Conservation (phyloP, 1,140 invertebrate species). For the Anagrus nilaparvatae region DNA sequence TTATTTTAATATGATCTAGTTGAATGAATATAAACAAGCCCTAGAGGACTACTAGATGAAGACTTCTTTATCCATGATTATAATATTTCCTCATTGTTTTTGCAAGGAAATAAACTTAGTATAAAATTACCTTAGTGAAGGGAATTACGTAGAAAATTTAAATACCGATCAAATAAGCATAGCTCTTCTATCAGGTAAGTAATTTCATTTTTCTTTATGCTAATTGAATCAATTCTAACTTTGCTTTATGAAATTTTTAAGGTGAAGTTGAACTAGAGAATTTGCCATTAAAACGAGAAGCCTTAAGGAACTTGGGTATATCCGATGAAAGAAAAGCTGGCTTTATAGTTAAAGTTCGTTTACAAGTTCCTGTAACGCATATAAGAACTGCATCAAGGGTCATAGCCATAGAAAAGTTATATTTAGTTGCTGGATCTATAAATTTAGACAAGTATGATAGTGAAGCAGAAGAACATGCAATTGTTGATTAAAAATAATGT, state of each 20-base stretch:
- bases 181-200: slow-evolving; percentile 80
- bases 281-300: slow-evolving; percentile 92
- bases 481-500: slow-evolving; percentile 72
- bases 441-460: slow-evolving; percentile 79
- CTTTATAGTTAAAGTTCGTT: slow-evolving; percentile 86
- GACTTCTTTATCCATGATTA: too few species aligned
- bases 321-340: slow-evolving; percentile 86
- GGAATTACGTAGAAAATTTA: slow-evolving; percentile 95
- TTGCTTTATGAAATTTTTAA: slow-evolving; percentile 32
- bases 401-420: slow-evolving; percentile 86
- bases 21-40: too few species aligned
- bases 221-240: neutral
- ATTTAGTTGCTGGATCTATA: slow-evolving; percentile 81
- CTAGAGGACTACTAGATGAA: too few species aligned
- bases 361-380: slow-evolving; percentile 85
- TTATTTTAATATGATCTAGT: too few species aligned
- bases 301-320: slow-evolving; percentile 79
- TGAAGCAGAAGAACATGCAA: slow-evolving; percentile 66
- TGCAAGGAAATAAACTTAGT: too few species aligned
- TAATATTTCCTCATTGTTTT: too few species aligned
- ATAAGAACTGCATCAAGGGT: slow-evolving; percentile 92
- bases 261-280: slow-evolving; percentile 97
- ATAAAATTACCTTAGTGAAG: too few species aligned
- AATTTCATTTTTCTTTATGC: neutral
- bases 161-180: slow-evolving; percentile 96